Base-by-base conservation (phyloP, 1,140 invertebrate genomes). In the Prorops nasuta region DNA sequence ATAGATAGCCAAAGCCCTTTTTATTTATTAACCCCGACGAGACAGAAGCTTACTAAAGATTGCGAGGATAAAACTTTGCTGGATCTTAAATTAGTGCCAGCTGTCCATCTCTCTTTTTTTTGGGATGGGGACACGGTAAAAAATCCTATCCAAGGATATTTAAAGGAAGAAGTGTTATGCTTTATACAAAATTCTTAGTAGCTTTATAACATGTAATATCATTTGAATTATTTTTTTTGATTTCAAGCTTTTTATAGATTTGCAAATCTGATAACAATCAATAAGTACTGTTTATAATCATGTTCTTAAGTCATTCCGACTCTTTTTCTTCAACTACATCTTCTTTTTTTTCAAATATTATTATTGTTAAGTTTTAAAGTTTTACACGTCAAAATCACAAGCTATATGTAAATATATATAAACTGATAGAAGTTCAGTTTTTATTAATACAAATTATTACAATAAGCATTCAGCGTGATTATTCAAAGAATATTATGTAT, bases 111-210 rank as follows among this genome's bases (percentile, higher is more conserved):
- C 32, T 83, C 82, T 28, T 92, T 92, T 68, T 75, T 80, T 8
- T 84, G 80, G 80, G 79, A 83, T 55, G 57, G 71, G 2, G 71
- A 69, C 50, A 74, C 79, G 1, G 71, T 75, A 16, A 72, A 71
- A n/a, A 78, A 80, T 18, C 75, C 77, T 14, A 79, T 80, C 43
- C 76, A 76, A 0, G 77, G 79, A 55, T 91, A 81, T 69, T 78
- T 92, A 20, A 91, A 89, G 66, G 84, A 87, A 4, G 88, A 91
- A 69, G 77, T 89, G 1, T 81, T 90, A 69, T 78, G 84, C 59
- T 72, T 89, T 32, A 79, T 91, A 14, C 83, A 86, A 66, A 71
- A 81, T 40, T n/a, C n/a, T n/a, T n/a, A n/a, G n/a, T n/a, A n/a
- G n/a, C n/a, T n/a, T n/a, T n/a, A n/a, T n/a, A n/a, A n/a, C n/a